Conservation (phyloP, 1,140 invertebrate genomes). For the Melipona quadrifasciata region DNA sequence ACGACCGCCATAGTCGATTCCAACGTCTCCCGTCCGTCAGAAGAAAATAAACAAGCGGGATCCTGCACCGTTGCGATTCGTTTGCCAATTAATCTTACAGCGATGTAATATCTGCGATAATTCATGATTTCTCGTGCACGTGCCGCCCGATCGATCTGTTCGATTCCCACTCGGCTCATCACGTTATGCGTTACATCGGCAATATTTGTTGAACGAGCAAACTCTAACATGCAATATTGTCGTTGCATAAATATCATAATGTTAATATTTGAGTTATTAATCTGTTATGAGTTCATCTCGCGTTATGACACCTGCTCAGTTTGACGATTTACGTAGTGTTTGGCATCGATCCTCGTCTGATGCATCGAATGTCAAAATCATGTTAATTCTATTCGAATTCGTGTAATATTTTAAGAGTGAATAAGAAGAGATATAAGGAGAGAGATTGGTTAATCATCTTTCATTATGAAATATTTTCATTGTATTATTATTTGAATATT, state of each 20-base stretch:
- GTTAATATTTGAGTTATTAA: not conserved
- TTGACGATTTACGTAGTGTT: not conserved
- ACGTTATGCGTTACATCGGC: no score
- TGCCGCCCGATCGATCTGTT: not conserved
- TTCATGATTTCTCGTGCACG: not conserved
- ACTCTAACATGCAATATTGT: slow-evolving; percentile 3
- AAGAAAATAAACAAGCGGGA: slow-evolving; percentile 35
- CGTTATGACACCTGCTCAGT: not conserved
- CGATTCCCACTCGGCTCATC: no score
- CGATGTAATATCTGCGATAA: not conserved
- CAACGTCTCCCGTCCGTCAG: slow-evolving; percentile 32
- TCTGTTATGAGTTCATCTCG: not conserved
- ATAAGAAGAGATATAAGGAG: no score
- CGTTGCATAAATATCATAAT: slow-evolving; percentile 1
- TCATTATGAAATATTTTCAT: not conserved
- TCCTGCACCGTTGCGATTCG: not conserved
- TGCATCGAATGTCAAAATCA: not conserved
- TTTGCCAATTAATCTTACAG: not conserved
- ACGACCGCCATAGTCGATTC: slow-evolving; percentile 75
- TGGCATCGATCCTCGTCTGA: not conserved
- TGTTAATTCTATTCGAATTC: not conserved
- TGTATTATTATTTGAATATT: not conserved
- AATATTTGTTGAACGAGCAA: not conserved
- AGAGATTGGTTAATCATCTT: no score
- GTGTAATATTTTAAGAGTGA: no score